Percentiles rank a stretch among this genome's conserved stretches.
phyloP scores from a whole-genome alignment of 2,797 vertebrate genomes.

The Muscicapa comitata region DNA sequence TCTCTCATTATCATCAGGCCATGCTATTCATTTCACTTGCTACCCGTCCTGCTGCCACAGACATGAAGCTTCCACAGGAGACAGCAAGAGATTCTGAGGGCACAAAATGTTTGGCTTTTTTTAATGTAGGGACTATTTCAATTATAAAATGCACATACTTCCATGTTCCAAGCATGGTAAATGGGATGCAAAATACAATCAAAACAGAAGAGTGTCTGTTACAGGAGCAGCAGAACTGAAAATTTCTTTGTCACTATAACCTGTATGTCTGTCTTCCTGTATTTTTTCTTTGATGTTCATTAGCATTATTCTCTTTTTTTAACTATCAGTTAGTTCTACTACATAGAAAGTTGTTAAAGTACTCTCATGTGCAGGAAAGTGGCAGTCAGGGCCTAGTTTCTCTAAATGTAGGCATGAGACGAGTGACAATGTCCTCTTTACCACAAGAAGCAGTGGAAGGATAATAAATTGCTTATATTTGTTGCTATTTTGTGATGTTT shows the following conservation, averaged over 20 bases:
- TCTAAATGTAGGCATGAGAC: not conserved
- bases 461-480: not conserved
- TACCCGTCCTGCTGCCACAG: not conserved
- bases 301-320: not conserved
- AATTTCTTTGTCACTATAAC: not conserved
- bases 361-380: not conserved
- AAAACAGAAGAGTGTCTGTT: not conserved
- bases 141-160: not conserved
- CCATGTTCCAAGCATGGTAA: not conserved
- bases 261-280: not conserved
- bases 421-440: not conserved
- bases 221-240: not conserved
- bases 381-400: not conserved
- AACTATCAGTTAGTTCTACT: not conserved
- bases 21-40: not conserved
- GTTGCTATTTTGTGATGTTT: not conserved
- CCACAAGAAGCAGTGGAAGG: not conserved
- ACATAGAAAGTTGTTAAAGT: not conserved
- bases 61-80: not conserved
- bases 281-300: not conserved
- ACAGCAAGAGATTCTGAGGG: not conserved
- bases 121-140: not conserved
- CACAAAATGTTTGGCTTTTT: not conserved
- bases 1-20: not conserved
- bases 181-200: not conserved